Conservation (phyloP, 2,113 vertebrate genomes). For the Calyptommatus sinebrachiatus region DNA sequence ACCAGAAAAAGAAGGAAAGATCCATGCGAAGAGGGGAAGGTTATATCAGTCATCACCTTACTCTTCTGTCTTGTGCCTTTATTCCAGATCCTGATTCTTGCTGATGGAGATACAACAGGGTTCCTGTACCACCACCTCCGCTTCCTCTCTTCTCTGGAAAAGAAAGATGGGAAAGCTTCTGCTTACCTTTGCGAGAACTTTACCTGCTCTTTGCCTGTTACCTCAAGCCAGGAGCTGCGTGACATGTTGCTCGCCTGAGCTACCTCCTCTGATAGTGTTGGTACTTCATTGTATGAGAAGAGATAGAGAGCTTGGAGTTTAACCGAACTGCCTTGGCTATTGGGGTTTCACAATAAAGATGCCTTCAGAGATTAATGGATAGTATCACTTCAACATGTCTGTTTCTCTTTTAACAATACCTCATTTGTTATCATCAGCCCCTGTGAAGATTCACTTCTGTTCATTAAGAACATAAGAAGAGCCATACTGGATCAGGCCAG, state of each 20-base stretch:
- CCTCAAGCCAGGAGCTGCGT: constrained; percentile 79
- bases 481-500: too few relatives aligned
- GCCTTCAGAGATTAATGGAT: background rate
- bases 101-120: constrained; percentile 72
- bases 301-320: constrained; percentile 15
- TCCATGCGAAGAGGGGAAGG: background rate
- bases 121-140: constrained; percentile 84
- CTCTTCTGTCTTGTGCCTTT: constrained; percentile 9
- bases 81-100: constrained; percentile 84
- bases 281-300: background rate
- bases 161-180: constrained; percentile 76
- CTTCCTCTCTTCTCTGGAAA: constrained; percentile 75
- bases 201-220: constrained; percentile 83
- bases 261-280: background rate
- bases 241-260: constrained; percentile 71
- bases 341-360: background rate
- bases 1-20: too few relatives aligned
- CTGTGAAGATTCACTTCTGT: background rate
- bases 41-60: background rate
- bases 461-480: too few relatives aligned
- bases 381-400: background rate
- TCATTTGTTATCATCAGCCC: background rate
- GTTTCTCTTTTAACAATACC: background rate
- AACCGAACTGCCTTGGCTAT: background rate
- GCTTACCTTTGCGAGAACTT: constrained; percentile 88